phyloP scores from a whole-genome alignment of 2,888 invertebrate genomes.

The Tinea semifulvella region DNA sequence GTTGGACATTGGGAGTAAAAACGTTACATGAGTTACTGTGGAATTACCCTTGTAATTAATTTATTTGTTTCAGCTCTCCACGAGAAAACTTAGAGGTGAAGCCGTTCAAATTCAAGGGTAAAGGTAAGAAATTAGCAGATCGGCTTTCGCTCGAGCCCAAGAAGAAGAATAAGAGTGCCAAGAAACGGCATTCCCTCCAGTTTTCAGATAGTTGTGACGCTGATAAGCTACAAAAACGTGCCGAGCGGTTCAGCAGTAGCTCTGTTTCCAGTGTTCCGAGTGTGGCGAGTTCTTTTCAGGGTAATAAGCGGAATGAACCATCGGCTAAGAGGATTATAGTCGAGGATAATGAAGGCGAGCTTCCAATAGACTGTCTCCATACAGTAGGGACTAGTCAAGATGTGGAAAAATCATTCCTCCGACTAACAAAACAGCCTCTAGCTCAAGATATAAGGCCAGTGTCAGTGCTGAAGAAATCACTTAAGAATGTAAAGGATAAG shows the following conservation, averaged over 20 bases:
- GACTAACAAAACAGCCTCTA: slow-evolving; percentile 95
- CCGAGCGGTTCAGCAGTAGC: slow-evolving; percentile 81
- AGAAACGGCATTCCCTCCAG: slow-evolving; percentile 64
- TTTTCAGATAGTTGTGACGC: slow-evolving; percentile 75
- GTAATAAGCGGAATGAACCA: slow-evolving; percentile 39
- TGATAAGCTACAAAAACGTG: slow-evolving; percentile 85
- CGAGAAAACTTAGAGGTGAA: slow-evolving; percentile 61
- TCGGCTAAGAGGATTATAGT: slow-evolving; percentile 41
- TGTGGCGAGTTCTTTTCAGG: slow-evolving; percentile 54
- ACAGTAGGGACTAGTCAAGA: slow-evolving; percentile 95
- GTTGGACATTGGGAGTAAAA: too few relatives aligned
- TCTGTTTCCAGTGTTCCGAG: slow-evolving; percentile 46
- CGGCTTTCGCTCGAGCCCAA: slow-evolving; percentile 59
- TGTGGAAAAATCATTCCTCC: slow-evolving; percentile 94
- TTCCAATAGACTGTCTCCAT: slow-evolving; percentile 87
- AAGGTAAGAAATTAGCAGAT: slow-evolving; percentile 63
- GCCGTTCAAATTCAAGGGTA: slow-evolving; percentile 39
- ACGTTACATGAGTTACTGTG: too few relatives aligned
- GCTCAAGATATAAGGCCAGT: slow-evolving; percentile 92
- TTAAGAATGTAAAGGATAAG: slow-evolving; percentile 89
- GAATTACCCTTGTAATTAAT: too few relatives aligned
- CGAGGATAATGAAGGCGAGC: slow-evolving; percentile 73
- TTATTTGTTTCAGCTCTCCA: slow-evolving; percentile 58
- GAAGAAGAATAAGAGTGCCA: slow-evolving; percentile 59
- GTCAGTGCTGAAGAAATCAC: slow-evolving; percentile 82